These are phyloP conservation scores for Etheostoma spectabile DNA, from an alignment of 2,113 vertebrate genomes.

Conservation along the genomic window DNA sequence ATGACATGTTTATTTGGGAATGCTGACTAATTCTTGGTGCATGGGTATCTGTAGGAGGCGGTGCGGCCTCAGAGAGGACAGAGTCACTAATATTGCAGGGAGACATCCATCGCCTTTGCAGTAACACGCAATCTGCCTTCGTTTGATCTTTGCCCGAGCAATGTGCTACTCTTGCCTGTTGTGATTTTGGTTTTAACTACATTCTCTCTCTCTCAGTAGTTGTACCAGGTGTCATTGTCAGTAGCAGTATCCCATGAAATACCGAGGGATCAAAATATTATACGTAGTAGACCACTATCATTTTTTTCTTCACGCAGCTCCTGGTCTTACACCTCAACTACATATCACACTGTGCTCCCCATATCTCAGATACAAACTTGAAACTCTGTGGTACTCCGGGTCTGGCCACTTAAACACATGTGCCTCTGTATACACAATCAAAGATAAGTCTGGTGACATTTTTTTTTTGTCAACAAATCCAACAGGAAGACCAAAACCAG, in stretches of 20 bases:
- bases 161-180: slow-evolving; percentile 64
- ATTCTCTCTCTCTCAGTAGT: slow-evolving; percentile 20
- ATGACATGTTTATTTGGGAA: slow-evolving; percentile 87
- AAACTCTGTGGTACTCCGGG: background rate
- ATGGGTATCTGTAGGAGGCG: slow-evolving; percentile 83
- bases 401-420: background rate
- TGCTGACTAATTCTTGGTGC: slow-evolving; percentile 92
- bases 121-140: slow-evolving; percentile 33
- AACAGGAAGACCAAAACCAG: background rate
- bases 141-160: slow-evolving; percentile 64
- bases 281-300: background rate
- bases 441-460: background rate
- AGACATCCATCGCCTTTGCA: slow-evolving; percentile 23
- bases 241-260: slow-evolving; percentile 14
- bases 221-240: slow-evolving; percentile 6
- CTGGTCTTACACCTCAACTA: slow-evolving; percentile 9
- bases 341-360: background rate
- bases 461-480: slow-evolving; percentile 19
- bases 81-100: slow-evolving; percentile 19
- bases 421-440: background rate
- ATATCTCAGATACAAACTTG: background rate
- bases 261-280: background rate
- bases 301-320: slow-evolving; percentile 15
- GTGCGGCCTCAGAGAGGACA: slow-evolving; percentile 28
- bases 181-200: slow-evolving; percentile 36